Percentiles rank a stretch among this genome's conserved stretches.
Conservation (phyloP, 2,113 vertebrate species). For the Rhizomys pruinosus region DNA sequence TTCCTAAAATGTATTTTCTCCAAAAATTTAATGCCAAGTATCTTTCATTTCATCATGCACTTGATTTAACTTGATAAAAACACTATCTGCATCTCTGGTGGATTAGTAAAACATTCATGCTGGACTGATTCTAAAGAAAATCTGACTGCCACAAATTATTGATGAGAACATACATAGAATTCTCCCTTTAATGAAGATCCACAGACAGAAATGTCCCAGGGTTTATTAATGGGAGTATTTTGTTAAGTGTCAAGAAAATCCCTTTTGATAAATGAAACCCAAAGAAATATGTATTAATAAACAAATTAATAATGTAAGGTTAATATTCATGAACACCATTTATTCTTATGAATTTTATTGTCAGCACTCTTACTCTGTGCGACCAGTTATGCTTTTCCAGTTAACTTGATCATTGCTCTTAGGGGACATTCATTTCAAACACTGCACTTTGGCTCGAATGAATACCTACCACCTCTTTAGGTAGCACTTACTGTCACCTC, state of each 20-base stretch:
- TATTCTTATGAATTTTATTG: constrained; percentile 28
- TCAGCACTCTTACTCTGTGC: not conserved
- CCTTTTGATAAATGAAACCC: constrained; percentile 21
- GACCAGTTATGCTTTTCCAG: not conserved
- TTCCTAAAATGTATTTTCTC: not conserved
- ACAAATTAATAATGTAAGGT: not conserved
- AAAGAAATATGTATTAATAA: constrained; percentile 28
- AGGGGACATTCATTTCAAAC: not conserved
- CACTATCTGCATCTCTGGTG: not conserved
- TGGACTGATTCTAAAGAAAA: not conserved
- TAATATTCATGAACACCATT: constrained; percentile 1
- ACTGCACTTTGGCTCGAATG: not conserved
- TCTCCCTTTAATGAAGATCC: constrained; percentile 7
- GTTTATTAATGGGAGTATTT: constrained; percentile 50
- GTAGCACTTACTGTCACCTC: not conserved
- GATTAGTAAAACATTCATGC: not conserved
- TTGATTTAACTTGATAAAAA: constrained; percentile 6
- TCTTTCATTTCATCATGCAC: not conserved
- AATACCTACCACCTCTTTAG: not conserved
- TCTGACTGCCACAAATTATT: not conserved
- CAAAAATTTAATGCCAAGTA: not conserved
- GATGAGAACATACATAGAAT: not conserved
- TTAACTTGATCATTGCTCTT: not conserved
- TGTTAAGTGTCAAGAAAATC: constrained; percentile 37
- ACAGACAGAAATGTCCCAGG: not conserved